These are phyloP conservation scores for Plotosus lineatus DNA, from an alignment of 2,113 vertebrate genomes.

Conservation along the genomic window DNA sequence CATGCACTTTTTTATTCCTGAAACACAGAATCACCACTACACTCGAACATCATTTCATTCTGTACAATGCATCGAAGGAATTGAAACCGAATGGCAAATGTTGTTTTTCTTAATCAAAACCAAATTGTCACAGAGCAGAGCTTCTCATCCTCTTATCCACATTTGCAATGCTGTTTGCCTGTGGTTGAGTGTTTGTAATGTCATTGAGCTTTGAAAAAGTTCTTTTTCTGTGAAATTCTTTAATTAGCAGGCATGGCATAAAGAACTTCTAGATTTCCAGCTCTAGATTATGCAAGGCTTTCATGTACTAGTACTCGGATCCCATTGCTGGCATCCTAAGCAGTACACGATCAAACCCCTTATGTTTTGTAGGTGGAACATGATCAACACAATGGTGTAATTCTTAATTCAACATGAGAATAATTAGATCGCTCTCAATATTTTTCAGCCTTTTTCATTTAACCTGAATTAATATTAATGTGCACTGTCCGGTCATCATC, in stretches of 20 bases:
- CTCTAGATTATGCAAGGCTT: conserved; percentile 1
- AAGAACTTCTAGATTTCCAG: background rate
- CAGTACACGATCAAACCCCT: background rate
- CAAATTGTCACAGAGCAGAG: background rate
- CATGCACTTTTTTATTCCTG: background rate
- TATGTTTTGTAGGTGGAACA: background rate
- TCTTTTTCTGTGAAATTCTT: conserved; percentile 24
- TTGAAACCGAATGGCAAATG: conserved; percentile 22
- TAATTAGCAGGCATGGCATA: conserved; percentile 20
- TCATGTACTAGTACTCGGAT: conserved; percentile 12
- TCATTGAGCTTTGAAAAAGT: conserved; percentile 23
- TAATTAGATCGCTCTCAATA: background rate
- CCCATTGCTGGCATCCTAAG: conserved; percentile 2
- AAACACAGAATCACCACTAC: conserved; percentile 41
- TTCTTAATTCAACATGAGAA: background rate
- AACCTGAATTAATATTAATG: background rate
- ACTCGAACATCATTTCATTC: conserved; percentile 41
- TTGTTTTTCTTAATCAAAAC: conserved; percentile 40
- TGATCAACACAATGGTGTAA: background rate
- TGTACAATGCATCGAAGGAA: conserved; percentile 28
- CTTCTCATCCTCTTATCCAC: background rate
- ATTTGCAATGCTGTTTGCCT: conserved; percentile 4
- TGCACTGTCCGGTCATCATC: no score
- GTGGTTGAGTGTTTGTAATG: background rate
- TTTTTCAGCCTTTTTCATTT: background rate